Evolutionary conservation across 2,888 invertebrate species (phyloP).

Genomic region (Parasteatoda lunata): DNA sequence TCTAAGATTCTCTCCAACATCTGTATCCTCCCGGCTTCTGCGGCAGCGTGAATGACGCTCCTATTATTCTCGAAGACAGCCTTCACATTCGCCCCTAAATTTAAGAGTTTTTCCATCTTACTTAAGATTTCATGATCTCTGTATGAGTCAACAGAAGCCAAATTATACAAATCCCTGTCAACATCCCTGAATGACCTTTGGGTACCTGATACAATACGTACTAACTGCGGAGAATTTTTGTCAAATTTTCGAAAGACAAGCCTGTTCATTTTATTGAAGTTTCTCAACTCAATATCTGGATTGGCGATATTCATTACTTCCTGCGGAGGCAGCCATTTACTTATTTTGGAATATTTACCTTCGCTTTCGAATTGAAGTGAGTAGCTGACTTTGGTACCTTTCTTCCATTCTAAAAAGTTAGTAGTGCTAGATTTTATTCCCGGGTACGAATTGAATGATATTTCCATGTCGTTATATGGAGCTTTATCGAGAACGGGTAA

Average conservation of each 20-base stretch:
- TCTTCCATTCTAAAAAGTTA: background rate
- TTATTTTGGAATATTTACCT: background rate
- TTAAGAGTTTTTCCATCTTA: background rate
- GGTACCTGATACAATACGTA: background rate
- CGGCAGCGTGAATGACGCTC: background rate
- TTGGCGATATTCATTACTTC: background rate
- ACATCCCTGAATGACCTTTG: background rate
- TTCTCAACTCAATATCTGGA: background rate
- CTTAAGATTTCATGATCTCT: background rate
- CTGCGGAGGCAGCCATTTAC: background rate
- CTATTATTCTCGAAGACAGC: background rate
- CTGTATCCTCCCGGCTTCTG: background rate
- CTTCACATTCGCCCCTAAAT: background rate
- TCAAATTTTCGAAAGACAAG: background rate
- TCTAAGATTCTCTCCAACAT: background rate
- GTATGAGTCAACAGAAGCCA: background rate
- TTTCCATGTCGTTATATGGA: background rate
- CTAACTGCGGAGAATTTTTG: background rate
- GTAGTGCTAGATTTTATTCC: background rate
- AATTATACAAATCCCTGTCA: background rate
- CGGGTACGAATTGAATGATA: background rate
- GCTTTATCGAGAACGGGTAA: background rate
- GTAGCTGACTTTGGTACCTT: background rate
- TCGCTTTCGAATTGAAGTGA: background rate
- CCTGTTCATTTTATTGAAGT: background rate